A percentile compares a stretch with the other conserved stretches of the same genome.
phyloP scores from a whole-genome alignment of 1,140 invertebrate species.

The Argopecten irradians region DNA sequence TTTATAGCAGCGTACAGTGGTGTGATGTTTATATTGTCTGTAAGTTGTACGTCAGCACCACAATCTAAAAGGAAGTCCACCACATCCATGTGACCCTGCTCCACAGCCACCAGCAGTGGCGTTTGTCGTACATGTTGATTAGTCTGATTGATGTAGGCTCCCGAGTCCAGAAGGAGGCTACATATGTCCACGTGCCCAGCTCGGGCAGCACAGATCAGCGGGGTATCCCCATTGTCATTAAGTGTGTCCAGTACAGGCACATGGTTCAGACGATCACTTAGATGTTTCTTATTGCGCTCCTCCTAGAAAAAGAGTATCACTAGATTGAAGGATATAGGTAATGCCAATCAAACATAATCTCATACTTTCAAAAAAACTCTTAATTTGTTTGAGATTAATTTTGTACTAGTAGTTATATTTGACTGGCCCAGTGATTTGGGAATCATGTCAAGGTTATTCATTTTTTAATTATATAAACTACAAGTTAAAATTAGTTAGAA shows the following conservation, averaged over 20 bases:
- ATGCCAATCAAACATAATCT: too few relatives aligned
- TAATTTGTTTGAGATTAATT: too few relatives aligned
- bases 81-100: conserved; percentile 51
- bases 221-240: conserved; percentile 61
- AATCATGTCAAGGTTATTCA: too few relatives aligned
- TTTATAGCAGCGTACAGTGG: conserved; percentile 69
- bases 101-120: conserved; percentile 60
- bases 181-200: conserved; percentile 55
- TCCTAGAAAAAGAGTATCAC: conserved; percentile 25
- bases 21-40: conserved; percentile 68
- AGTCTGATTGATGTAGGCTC: conserved; percentile 59
- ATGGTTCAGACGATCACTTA: conserved; percentile 14
- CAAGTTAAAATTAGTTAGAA: too few relatives aligned
- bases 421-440: too few relatives aligned
- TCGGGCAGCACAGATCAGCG: conserved; percentile 58
- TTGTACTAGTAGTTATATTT: too few relatives aligned
- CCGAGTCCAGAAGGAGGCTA: conserved; percentile 51
- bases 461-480: too few relatives aligned
- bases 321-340: too few relatives aligned
- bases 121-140: conserved; percentile 57
- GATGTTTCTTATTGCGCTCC: conserved; percentile 30
- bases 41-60: conserved; percentile 60
- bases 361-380: too few relatives aligned
- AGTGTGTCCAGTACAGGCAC: conserved; percentile 34
- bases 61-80: conserved; percentile 51